Conservation (phyloP, 2,113 vertebrate species). For the Ibidorhyncha struthersii region DNA sequence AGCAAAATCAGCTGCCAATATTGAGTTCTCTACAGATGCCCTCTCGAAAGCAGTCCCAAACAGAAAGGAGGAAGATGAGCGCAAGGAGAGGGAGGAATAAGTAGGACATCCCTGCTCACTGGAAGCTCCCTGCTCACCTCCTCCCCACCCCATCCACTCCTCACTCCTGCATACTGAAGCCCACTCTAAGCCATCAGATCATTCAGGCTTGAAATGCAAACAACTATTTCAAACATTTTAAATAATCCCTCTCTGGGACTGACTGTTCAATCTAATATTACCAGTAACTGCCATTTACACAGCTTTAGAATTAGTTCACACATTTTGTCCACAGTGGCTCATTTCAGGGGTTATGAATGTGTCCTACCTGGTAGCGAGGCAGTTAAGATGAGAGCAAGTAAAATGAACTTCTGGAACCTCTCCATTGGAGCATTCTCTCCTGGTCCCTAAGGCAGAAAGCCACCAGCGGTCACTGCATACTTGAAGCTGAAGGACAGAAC, state of each 20-base stretch:
- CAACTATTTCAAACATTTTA: background rate
- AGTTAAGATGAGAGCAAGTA: conserved; percentile 17
- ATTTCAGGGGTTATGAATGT: rapidly evolving
- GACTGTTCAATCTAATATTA: background rate
- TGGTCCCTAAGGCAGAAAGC: conserved; percentile 4
- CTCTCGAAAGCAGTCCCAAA: background rate
- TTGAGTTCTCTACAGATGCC: background rate
- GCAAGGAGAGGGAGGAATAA: background rate
- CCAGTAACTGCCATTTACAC: background rate
- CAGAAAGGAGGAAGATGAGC: background rate
- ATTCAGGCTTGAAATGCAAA: background rate
- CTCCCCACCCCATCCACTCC: background rate
- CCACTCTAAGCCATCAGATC: background rate
- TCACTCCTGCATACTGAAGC: background rate
- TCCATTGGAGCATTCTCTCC: conserved; percentile 64
- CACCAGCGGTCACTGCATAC: background rate
- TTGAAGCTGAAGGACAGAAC: background rate
- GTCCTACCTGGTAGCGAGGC: conserved; percentile 42
- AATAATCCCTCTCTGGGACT: background rate
- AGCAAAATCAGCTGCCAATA: background rate
- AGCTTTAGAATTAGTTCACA: background rate
- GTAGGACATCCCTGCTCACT: background rate
- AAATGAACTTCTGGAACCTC: conserved; percentile 21
- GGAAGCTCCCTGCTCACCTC: background rate
- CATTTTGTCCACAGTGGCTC: background rate